These are phyloP conservation scores for Pontoporia blainvillei DNA, from an alignment of 2,113 vertebrate species.

Conservation along the genomic window DNA sequence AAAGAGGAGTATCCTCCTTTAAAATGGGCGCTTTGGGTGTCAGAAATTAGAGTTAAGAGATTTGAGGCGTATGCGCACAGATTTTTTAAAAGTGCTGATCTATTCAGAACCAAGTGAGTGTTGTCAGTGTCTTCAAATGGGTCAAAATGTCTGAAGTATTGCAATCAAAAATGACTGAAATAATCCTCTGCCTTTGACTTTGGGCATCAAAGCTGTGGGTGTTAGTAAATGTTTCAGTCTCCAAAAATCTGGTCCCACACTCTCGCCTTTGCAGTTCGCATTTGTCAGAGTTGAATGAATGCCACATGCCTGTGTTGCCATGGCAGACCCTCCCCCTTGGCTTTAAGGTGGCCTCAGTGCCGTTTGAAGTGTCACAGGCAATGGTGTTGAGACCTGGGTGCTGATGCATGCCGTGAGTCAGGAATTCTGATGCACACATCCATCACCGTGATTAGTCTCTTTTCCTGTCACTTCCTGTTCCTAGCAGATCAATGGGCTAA, in stretches of 20 bases:
- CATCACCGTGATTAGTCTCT: not conserved
- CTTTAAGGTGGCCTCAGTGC: not conserved
- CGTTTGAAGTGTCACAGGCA: not conserved
- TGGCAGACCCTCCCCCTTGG: not conserved
- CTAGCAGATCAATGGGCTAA: not conserved
- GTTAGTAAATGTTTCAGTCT: not conserved
- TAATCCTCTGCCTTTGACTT: not conserved
- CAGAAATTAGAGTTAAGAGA: conserved; percentile 10
- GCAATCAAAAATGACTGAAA: not conserved
- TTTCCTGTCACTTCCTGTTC: conserved; percentile 9
- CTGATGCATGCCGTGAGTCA: not conserved
- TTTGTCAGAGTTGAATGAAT: not conserved
- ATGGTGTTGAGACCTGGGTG: not conserved
- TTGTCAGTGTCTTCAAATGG: not conserved
- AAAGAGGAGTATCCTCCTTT: not conserved
- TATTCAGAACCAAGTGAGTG: not conserved
- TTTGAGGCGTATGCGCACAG: not conserved
- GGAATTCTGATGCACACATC: not conserved
- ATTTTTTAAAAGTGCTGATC: not conserved
- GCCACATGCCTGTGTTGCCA: not conserved
- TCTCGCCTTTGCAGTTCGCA: not conserved
- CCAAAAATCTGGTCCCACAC: not conserved
- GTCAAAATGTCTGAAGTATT: not conserved
- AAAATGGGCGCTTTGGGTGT: not conserved
- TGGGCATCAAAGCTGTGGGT: not conserved